phyloP scores from a whole-genome alignment of 1,140 invertebrate genomes.

The Pantala flavescens region DNA sequence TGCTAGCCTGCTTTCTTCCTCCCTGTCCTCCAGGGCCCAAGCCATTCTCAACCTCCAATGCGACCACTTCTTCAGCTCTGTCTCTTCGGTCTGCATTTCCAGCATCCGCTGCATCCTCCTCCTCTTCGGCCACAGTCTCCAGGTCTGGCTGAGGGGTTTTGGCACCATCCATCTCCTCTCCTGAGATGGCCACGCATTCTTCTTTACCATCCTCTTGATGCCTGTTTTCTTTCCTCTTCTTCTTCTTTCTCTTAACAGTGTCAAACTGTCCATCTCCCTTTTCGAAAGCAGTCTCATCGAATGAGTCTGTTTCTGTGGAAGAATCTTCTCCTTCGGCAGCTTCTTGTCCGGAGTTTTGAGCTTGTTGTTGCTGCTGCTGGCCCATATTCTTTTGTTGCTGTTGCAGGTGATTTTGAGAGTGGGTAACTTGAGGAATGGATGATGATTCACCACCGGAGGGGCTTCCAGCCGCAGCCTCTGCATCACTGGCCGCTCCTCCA shows the following conservation, averaged over 20 bases:
- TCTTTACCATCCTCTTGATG: constrained; percentile 30
- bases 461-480: background rate
- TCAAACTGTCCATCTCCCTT: constrained; percentile 63
- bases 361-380: background rate
- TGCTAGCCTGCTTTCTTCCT: constrained; percentile 58
- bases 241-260: constrained; percentile 74
- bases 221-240: constrained; percentile 36
- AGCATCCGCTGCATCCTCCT: constrained; percentile 27
- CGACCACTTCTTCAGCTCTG: background rate
- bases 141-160: constrained; percentile 33
- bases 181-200: constrained; percentile 34
- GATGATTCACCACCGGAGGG: constrained; percentile 33
- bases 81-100: constrained; percentile 36
- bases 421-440: constrained; percentile 38
- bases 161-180: constrained; percentile 36
- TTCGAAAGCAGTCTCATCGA: constrained; percentile 57
- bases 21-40: constrained; percentile 19
- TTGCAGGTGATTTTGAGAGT: background rate
- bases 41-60: constrained; percentile 17
- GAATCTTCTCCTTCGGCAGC: background rate
- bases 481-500: constrained; percentile 35
- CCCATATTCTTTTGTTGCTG: background rate
- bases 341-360: background rate
- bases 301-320: constrained; percentile 59
- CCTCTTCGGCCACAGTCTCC: constrained; percentile 29